phyloP scores from a whole-genome alignment of 2,888 invertebrate genomes.

The Phaedon cochleariae region DNA sequence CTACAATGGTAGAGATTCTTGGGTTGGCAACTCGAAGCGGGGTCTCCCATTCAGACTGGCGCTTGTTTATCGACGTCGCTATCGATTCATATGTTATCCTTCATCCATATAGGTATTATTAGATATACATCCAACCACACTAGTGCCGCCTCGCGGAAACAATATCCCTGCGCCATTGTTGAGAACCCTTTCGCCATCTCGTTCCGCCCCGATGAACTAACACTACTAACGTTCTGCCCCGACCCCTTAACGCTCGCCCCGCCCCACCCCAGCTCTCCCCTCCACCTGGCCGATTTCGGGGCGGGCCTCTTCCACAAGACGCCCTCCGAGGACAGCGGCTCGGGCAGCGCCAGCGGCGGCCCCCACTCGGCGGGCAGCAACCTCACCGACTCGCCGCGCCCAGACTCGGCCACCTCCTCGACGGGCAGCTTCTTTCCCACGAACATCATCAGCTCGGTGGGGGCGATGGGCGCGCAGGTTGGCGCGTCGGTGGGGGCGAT shows the following conservation, averaged over 20 bases:
- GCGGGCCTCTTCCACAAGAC: slow-evolving; percentile 92
- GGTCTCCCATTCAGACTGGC: too few species aligned
- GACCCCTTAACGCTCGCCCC: slow-evolving; percentile 22
- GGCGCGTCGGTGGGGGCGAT: slow-evolving; percentile 54
- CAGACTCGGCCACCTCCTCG: slow-evolving; percentile 35
- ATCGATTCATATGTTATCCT: too few species aligned
- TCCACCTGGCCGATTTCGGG: slow-evolving; percentile 96
- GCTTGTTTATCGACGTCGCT: too few species aligned
- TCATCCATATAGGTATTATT: too few species aligned
- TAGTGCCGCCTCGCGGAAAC: too few species aligned
- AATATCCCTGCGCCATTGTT: too few species aligned
- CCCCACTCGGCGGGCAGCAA: slow-evolving; percentile 59
- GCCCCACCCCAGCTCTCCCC: slow-evolving; percentile 75
- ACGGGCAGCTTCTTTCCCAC: slow-evolving; percentile 60
- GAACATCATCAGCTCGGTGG: slow-evolving; percentile 60
- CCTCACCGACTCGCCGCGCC: slow-evolving; percentile 54
- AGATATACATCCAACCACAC: too few species aligned
- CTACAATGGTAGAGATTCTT: too few species aligned
- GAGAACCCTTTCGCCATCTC: too few species aligned
- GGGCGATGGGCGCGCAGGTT: slow-evolving; percentile 58
- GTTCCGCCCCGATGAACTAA: too few species aligned
- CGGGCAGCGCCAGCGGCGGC: slow-evolving; percentile 67
- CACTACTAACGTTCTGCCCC: slow-evolving; percentile 31
- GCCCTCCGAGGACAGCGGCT: slow-evolving; percentile 90
- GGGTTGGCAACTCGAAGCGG: too few species aligned